Evolutionary conservation across 1,140 invertebrate genomes (phyloP).

Genomic region (Aphaenogaster rudis): DNA sequence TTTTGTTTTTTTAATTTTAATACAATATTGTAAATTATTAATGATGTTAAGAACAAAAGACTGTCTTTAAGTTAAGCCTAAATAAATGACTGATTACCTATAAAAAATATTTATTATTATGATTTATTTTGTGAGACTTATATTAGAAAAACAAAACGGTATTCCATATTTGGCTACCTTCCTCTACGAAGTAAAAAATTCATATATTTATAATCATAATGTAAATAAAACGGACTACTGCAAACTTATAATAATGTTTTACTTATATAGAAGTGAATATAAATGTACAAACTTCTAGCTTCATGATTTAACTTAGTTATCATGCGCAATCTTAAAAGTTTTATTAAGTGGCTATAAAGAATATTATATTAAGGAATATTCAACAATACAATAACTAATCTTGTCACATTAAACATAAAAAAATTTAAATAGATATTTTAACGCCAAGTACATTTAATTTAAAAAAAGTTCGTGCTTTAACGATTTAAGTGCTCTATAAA

Average conservation of each 20-base stretch:
- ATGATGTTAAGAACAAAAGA: too few species aligned
- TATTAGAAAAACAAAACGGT: too few species aligned
- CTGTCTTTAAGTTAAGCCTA: too few species aligned
- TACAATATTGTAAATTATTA: too few species aligned
- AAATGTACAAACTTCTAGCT: background rate
- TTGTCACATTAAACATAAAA: constrained; percentile 18
- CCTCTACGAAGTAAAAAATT: background rate
- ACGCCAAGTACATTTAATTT: background rate
- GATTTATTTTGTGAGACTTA: too few species aligned
- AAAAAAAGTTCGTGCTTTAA: background rate
- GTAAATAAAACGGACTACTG: background rate
- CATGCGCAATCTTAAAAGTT: background rate
- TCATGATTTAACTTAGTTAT: constrained; percentile 7
- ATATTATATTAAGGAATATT: constrained; percentile 17
- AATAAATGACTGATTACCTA: too few species aligned
- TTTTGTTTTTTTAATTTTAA: too few species aligned
- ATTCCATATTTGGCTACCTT: too few species aligned
- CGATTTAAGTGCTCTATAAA: constrained; percentile 17
- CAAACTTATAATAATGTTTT: constrained; percentile 14
- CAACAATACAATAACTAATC: background rate
- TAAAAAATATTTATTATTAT: too few species aligned
- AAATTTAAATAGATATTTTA: constrained; percentile 25
- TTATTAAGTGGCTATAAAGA: constrained; percentile 6
- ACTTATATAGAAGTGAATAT: background rate
- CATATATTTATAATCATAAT: background rate